These are phyloP conservation scores for Thamnophis elegans DNA, from an alignment of 2,797 vertebrate genomes.

Conservation along the genomic window DNA sequence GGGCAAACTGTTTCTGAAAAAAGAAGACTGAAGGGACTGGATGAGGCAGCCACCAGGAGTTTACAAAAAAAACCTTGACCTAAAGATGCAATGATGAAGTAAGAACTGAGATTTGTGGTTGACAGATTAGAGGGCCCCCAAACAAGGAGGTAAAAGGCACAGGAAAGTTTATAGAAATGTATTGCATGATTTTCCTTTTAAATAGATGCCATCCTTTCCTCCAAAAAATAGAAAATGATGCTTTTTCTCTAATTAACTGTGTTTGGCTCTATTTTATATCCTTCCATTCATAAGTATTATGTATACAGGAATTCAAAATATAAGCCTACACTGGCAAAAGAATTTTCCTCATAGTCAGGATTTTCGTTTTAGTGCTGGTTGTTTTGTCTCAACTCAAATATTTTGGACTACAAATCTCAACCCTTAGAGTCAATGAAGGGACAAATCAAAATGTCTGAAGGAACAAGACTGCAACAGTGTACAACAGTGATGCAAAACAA, in stretches of 20 bases:
- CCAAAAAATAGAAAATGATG: background rate
- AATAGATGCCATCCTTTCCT: background rate
- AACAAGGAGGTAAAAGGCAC: background rate
- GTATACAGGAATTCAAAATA: background rate
- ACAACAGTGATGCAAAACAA: background rate
- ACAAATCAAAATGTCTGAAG: background rate
- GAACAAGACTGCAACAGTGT: background rate
- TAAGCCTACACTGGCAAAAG: background rate
- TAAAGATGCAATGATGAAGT: background rate
- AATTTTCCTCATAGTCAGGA: background rate
- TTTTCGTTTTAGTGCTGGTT: background rate
- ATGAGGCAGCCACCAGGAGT: background rate
- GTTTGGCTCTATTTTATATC: background rate
- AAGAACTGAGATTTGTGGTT: background rate
- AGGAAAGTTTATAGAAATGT: background rate
- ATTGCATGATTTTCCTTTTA: background rate
- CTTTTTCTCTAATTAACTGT: background rate
- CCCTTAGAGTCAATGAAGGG: too few species aligned
- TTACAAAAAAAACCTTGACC: background rate
- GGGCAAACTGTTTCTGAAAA: background rate
- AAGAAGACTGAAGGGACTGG: background rate
- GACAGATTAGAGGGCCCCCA: background rate
- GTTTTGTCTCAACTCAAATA: background rate
- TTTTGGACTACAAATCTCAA: background rate
- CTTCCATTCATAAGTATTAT: background rate